phyloP scores from a whole-genome alignment of 2,797 vertebrate genomes.

The Scomberomorus guttatus region DNA sequence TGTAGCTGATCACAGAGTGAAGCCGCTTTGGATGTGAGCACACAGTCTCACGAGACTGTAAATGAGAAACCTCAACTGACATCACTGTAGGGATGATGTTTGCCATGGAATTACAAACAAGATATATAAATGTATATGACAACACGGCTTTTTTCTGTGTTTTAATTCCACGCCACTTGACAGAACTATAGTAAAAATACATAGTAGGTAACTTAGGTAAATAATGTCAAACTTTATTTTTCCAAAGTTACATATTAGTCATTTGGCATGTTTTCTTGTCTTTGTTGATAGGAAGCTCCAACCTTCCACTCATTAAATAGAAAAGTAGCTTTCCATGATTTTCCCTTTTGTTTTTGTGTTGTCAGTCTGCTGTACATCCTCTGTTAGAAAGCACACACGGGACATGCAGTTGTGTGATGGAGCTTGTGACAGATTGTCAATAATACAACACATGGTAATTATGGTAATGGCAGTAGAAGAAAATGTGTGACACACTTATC shows the following conservation, averaged over 20 bases:
- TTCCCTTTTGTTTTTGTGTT: not conserved
- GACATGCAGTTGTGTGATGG: conserved; percentile 12
- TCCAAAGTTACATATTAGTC: not conserved
- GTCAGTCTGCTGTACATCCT: not conserved
- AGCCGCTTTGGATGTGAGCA: conserved; percentile 35
- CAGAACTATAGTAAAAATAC: not conserved
- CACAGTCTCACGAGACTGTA: not conserved
- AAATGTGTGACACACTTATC: conserved; percentile 31
- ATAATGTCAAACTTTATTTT: not conserved
- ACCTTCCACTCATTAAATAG: not conserved
- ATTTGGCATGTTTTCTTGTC: not conserved
- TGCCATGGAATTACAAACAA: not conserved
- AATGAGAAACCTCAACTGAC: conserved; percentile 19
- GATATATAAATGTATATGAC: not conserved
- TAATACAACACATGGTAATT: conserved; percentile 47
- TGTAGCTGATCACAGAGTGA: conserved; percentile 41
- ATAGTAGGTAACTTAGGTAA: not conserved
- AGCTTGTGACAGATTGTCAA: conserved; percentile 40
- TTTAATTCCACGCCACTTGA: not conserved
- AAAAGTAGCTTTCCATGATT: not conserved
- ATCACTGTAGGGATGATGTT: not conserved
- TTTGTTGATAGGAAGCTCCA: not conserved
- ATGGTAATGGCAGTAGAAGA: conserved; percentile 21
- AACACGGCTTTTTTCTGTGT: not conserved
- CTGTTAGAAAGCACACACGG: not conserved